Percentiles rank a stretch among this genome's conserved stretches.
Evolutionary conservation across 2,797 vertebrate species (phyloP).

Genomic region (Ctenochaetus hawaiiensis): DNA sequence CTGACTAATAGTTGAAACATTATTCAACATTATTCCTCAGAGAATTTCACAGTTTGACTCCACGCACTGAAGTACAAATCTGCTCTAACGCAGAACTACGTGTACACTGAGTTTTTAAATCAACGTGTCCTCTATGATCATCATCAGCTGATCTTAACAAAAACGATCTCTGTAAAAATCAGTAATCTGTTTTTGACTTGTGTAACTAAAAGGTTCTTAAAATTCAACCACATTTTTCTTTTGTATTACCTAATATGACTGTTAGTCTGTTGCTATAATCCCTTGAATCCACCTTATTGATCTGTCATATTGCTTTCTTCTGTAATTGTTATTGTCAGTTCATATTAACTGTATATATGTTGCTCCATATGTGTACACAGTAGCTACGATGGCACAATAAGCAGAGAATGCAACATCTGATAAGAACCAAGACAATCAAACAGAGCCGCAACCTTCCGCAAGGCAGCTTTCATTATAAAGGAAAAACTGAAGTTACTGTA

Average conservation of each 20-base stretch:
- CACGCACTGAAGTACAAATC: background rate
- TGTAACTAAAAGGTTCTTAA: background rate
- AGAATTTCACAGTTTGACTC: background rate
- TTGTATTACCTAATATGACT: background rate
- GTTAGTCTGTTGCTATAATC: background rate
- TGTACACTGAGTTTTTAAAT: background rate
- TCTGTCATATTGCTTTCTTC: background rate
- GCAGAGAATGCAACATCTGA: background rate
- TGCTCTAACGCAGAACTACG: background rate
- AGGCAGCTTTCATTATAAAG: background rate
- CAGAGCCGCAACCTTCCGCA: background rate
- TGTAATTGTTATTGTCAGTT: background rate
- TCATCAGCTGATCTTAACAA: background rate
- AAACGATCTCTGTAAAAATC: background rate
- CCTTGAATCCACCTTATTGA: background rate
- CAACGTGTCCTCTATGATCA: background rate
- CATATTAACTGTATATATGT: background rate
- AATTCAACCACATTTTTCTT: background rate
- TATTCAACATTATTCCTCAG: background rate
- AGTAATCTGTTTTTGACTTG: background rate
- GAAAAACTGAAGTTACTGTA: background rate
- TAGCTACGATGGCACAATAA: background rate
- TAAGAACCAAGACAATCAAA: background rate
- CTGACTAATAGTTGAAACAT: background rate
- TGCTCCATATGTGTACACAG: background rate